These are phyloP conservation scores for Dromas ardeola DNA, from an alignment of 2,113 vertebrate genomes.

Conservation along the genomic window DNA sequence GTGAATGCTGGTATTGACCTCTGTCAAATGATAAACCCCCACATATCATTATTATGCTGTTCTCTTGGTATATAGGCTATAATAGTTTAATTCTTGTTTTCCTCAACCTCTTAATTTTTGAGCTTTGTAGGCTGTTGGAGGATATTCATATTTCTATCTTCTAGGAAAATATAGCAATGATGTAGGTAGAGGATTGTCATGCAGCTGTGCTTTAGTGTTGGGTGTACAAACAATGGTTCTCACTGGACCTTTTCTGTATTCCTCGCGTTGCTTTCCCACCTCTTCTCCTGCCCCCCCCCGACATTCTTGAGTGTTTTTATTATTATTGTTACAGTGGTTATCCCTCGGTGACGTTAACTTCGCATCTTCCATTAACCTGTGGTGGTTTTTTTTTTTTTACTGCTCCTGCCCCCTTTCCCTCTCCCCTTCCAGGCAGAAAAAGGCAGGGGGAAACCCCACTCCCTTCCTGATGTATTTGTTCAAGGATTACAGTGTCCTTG, in stretches of 20 bases:
- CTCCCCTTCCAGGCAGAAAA: not conserved
- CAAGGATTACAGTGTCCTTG: not conserved
- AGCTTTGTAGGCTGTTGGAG: not conserved
- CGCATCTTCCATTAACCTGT: not conserved
- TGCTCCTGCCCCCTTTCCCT: not conserved
- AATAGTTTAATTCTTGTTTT: not conserved
- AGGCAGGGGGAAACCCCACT: rapidly evolving
- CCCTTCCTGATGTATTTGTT: not conserved
- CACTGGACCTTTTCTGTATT: not conserved
- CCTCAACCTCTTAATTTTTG: not conserved
- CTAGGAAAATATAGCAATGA: not conserved
- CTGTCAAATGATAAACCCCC: not conserved
- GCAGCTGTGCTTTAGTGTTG: not conserved
- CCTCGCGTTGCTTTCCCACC: not conserved
- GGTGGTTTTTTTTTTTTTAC: not conserved
- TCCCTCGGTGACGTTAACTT: not conserved
- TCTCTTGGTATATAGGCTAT: not conserved
- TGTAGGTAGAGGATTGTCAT: not conserved
- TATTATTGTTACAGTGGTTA: not conserved
- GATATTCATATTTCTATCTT: not conserved
- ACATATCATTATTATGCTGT: not conserved
- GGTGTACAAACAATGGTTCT: not conserved
- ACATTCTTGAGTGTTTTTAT: not conserved
- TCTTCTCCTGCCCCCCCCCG: not conserved
- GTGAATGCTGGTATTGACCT: not conserved